Evolutionary conservation across 2,113 vertebrate species (phyloP), one percentile per base, ranked within the genome.

Genomic region (Speoplatyrhinus poulsoni): DNA sequence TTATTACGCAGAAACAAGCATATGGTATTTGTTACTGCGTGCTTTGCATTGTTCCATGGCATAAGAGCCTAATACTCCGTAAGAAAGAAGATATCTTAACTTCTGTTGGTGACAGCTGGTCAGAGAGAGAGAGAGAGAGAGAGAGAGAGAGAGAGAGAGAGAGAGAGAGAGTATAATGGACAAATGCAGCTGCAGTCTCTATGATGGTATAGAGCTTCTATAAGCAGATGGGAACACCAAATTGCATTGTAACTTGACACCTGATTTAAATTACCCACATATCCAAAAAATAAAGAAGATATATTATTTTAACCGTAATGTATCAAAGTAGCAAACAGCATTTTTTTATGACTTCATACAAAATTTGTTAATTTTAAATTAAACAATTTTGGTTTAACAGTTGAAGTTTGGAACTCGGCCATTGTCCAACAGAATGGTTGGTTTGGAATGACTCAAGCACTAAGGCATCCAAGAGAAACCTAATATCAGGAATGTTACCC

Each of bases 31-130:
- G 58, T 74, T 73, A 60, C 56, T 76, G 55, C 72, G 71, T 77
- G 64, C n/a, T 70, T 55, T 52, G 54, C 49, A 60, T 55, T 67
- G 32, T 56, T 54, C 72, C 66, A 81, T 79, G 79, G 62, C 75
- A 64, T 61, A 60, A 73, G 61, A 67, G 41, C 41, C 62, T 70
- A 84, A 81, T 76, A 76, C 67, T 86, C 68, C 52, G 75, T 78
- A 60, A n/a, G 90, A 90, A 92, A 92, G 41, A 13, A 57, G 85
- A 93, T 86, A 86, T 62, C 75, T 80, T 76, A 55, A 75, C 79
- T 82, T 86, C 78, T 87, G 79, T 72, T 6, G 53, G 70, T 79
- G 86, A 90, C 93, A 92, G 91, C 88, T 93, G 91, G 87, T 87
- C 67, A 70, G 82, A 72, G 69, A 67, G 68, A 74, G 65, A 55